Base-by-base conservation (phyloP, 2,113 vertebrate species). In the Sialia sialis region DNA sequence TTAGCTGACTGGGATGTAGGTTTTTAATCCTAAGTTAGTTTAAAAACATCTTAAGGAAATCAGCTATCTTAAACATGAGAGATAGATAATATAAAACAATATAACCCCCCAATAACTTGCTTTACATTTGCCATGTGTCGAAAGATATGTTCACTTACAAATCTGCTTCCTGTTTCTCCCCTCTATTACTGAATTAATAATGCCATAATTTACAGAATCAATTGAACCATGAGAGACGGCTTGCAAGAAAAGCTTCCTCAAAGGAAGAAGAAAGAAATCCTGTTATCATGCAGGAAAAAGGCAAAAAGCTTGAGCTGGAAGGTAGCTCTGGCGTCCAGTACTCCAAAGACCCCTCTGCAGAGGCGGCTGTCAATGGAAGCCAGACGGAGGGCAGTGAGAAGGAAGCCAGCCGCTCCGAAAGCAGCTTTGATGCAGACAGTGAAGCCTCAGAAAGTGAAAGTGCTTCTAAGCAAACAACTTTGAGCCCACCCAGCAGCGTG, bases 361-460 rank as follows among this genome's bases (percentile, higher is more conserved):
- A 96, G 22, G 87, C 49, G 0, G 62, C 97, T 2, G 91, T 96
- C 13, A 97, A 97, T 4, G 98, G 98, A 32, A 99, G 99, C 94
- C 98, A 98, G n/a, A 98, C 98, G 0, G 99, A 99, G 1, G 98
- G 97, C 97, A 99, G 99, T 3, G 98, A 99, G 82, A 98, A 98
- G 93, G 98, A 99, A 79, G 98, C 96, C 5, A 97, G 98, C 66
- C 97, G 90, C 72, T 98, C 98, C 3, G 99, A 99, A 85, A 99
- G 99, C 95, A 99, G 99, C 60, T 98, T 98, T 9, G 99, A 99
- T 49, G 99, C 99, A 0, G 99, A 99, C 97, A 99, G 99, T 1
- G 99, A 99, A 93, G 98, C 99, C 39, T 99, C 99, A 0, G 99
- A 99, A 73, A 98, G 98, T 0, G 99, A 99, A 97, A 98, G 97